Conservation (phyloP, 37 sponge, comb jelly and placozoan species). For the Agelas oroides region DNA sequence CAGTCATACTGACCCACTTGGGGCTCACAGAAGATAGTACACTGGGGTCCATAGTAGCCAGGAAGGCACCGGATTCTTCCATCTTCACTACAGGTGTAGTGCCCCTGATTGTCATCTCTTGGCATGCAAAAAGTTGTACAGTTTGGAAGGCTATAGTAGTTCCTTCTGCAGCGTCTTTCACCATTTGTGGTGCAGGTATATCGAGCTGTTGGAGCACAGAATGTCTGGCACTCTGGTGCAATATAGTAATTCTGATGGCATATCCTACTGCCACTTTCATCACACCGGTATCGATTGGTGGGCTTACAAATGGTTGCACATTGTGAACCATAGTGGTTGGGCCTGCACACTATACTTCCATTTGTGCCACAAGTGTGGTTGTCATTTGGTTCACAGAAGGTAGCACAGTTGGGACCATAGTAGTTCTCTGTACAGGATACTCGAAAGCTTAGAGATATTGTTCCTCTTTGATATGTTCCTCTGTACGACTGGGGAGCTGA, state of each 20-base stretch:
- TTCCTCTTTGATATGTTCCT: neutral
- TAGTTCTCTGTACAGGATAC: constrained; percentile 9
- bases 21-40: neutral
- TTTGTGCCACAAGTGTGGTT: neutral
- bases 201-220: no score
- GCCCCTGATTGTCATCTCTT: neutral
- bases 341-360: neutral
- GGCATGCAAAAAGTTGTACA: constrained; percentile 3
- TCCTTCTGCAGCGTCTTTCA: neutral
- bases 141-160: constrained; percentile 20
- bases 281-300: no score
- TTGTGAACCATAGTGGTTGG: neutral
- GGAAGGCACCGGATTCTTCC: neutral
- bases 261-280: no score
- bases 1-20: no score
- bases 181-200: no score
- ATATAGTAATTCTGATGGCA: no score
- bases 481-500: neutral
- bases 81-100: neutral
- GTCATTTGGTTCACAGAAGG: constrained; percentile 2
- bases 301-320: no score
- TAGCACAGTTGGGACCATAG: constrained; percentile 23
- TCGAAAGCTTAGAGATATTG: neutral
- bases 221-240: no score
- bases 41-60: constrained; percentile 2